Conservation (phyloP, 2,113 vertebrate genomes). For the Antigone vipio region DNA sequence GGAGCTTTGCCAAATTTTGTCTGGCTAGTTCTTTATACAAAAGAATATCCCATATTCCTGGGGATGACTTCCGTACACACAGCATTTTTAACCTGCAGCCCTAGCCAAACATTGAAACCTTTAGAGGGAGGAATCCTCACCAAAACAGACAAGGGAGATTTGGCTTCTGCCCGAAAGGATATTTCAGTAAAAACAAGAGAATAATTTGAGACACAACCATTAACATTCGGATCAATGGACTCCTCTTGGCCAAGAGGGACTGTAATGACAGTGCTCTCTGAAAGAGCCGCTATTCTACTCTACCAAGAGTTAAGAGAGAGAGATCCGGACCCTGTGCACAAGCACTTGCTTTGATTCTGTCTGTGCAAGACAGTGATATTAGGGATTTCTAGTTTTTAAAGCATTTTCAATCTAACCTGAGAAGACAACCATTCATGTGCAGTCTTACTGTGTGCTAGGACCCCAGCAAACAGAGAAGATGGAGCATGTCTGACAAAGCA, state of each 20-base stretch:
- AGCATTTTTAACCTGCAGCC: background rate
- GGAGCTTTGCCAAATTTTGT: slow-evolving; percentile 36
- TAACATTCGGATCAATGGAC: background rate
- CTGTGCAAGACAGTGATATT: background rate
- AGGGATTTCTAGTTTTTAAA: background rate
- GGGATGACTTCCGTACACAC: background rate
- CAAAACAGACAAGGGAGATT: background rate
- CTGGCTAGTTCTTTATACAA: background rate
- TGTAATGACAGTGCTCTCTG: background rate
- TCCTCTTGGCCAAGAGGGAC: background rate
- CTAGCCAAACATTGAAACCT: background rate
- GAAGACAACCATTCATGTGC: background rate
- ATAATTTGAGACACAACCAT: background rate
- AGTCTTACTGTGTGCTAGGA: background rate
- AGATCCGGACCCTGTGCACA: background rate
- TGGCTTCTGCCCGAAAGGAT: background rate
- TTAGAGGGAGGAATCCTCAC: slow-evolving; percentile 2
- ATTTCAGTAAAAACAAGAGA: background rate
- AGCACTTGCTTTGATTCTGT: background rate
- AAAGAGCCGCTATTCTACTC: background rate
- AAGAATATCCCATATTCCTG: background rate
- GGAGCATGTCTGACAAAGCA: background rate
- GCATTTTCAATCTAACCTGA: background rate
- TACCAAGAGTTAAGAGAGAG: background rate
- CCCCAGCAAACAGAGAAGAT: background rate